phyloP scores from a whole-genome alignment of 2,888 invertebrate genomes.

The Eupithecia abbreviata region DNA sequence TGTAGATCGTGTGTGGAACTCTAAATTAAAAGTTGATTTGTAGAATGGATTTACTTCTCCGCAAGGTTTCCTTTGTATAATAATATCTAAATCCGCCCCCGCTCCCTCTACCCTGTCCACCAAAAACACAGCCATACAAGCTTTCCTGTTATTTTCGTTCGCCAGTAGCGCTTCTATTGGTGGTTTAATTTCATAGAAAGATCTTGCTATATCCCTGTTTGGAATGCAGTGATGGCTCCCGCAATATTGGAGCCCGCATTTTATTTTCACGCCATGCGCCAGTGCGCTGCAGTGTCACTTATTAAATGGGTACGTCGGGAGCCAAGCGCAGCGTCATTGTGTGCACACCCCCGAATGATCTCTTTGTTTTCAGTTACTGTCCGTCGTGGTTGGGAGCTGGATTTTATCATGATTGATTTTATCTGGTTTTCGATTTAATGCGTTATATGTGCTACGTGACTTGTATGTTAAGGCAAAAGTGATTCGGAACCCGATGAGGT shows the following conservation, averaged over 20 bases:
- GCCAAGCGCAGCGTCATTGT: constrained; percentile 27
- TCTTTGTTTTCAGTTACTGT: constrained; percentile 26
- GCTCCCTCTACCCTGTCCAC: background rate
- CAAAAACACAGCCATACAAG: background rate
- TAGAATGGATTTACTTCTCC: background rate
- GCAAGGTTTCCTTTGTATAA: background rate
- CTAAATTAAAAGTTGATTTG: too few relatives aligned
- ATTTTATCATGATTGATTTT: background rate
- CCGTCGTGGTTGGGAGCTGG: constrained; percentile 10
- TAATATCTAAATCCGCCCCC: background rate
- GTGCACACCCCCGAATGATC: constrained; percentile 17
- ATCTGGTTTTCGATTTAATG: background rate
- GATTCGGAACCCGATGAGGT: too few relatives aligned
- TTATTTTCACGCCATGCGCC: constrained; percentile 23
- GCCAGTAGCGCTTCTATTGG: background rate
- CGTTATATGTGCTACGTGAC: background rate
- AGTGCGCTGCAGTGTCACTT: constrained; percentile 33
- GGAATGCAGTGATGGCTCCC: constrained; percentile 15
- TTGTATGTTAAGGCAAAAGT: background rate
- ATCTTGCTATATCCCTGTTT: constrained; percentile 10
- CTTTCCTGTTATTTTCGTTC: background rate
- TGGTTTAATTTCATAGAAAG: background rate
- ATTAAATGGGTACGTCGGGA: constrained; percentile 33
- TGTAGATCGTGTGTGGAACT: too few relatives aligned
- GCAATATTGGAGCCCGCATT: constrained; percentile 30